Evolutionary conservation across 2,113 vertebrate species (phyloP), one percentile per base, ranked within the genome.

Genomic region (Channa argus): DNA sequence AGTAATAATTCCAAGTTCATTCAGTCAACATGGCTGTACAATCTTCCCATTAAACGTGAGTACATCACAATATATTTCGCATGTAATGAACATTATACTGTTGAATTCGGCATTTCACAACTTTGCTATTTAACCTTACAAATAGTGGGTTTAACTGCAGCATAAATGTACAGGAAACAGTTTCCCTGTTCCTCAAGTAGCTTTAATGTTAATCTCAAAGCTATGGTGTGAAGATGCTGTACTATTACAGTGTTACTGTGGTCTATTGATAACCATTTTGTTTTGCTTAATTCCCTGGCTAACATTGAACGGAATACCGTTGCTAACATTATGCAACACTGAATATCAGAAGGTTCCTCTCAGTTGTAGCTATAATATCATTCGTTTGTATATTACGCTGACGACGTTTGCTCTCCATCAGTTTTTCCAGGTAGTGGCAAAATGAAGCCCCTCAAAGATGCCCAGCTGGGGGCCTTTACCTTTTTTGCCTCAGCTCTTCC

Each of bases 401-500:
- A 38, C 12, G 5, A 12, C 56, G 46, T 13, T n/a, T 45, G 44
- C 38, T 12, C 39, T 36, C 53, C n/a, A 41, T 12, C 37, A 65
- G 54, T 52, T 33, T 34, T 56, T 50, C 8, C 34, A 60, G n/a
- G 46, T 81, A 39, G 77, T 56, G 34, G 6, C 14, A 81, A 64
- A 55, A 99, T 99, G 98, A 95, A 96, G 89, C 94, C 96, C 13
- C 90, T 99, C 13, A 95, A 93, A 90, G 96, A 98, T 59, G 95
- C 96, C 0, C 94, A 96, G 86, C 93, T 99, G 80, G 98, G 98
- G 11, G 97, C 97, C 5, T 98, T 96, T 88, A 99, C 98, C 12
- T 99, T 99, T 85, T 99, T 99, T 63, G 98, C 98, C 12, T 99
- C 98, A 0, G 95, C 98, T 75, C 95, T 99, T 15, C 98, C 98